These are phyloP conservation scores for Agonopterix heracliana DNA, from an alignment of 2,888 invertebrate species.

Conservation along the genomic window DNA sequence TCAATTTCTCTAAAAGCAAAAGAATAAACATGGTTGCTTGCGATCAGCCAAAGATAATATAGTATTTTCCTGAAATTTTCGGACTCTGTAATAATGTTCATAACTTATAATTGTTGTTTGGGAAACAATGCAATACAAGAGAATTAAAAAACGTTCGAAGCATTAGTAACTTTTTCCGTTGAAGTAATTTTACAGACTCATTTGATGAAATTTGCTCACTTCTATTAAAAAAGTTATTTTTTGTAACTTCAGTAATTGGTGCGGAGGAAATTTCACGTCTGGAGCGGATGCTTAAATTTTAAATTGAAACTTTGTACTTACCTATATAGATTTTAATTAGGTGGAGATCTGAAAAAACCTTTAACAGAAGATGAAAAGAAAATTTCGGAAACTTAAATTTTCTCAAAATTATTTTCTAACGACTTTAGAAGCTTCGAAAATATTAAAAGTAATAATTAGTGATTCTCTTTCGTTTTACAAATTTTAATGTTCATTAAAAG, in stretches of 20 bases:
- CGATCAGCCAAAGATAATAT: too few species aligned
- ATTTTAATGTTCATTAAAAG: slow-evolving; percentile 3
- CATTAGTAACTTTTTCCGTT: slow-evolving; percentile 27
- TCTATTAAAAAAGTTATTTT: slow-evolving; percentile 43
- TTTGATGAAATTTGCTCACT: slow-evolving; percentile 31
- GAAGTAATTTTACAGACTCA: slow-evolving; percentile 26
- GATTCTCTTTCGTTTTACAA: background rate
- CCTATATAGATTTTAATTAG: slow-evolving; percentile 29
- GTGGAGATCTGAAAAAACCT: slow-evolving; percentile 10
- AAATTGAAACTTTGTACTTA: slow-evolving; percentile 37
- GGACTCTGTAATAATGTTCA: too few species aligned
- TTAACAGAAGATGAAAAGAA: background rate
- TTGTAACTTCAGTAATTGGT: slow-evolving; percentile 31
- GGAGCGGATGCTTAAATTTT: slow-evolving; percentile 28
- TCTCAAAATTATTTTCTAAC: slow-evolving; percentile 3
- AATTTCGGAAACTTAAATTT: slow-evolving; percentile 1
- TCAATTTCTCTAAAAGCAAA: too few species aligned
- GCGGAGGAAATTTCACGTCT: slow-evolving; percentile 26
- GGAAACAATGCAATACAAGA: background rate
- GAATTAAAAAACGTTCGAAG: slow-evolving; percentile 19
- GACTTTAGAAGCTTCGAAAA: slow-evolving; percentile 1
- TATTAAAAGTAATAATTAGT: slow-evolving; percentile 2
- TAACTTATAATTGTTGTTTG: too few species aligned
- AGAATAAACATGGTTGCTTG: too few species aligned
- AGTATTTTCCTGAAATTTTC: too few species aligned